Evolutionary conservation across 1,140 invertebrate genomes (phyloP).

Genomic region (Bombus pascuorum): DNA sequence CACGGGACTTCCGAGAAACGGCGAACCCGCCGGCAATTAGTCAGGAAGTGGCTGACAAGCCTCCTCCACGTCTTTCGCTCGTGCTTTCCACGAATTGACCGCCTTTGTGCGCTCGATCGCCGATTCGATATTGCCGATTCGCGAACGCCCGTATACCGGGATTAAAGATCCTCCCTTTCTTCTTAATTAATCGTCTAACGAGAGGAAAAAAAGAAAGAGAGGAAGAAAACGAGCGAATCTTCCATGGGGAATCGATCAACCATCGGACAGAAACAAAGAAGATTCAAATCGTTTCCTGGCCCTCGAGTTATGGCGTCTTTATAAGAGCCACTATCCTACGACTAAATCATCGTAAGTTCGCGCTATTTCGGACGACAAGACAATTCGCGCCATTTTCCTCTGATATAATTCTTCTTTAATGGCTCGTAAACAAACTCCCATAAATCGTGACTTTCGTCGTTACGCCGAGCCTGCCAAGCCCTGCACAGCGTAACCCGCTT

Average conservation of each 20-base stretch:
- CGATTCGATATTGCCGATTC: constrained; percentile 37
- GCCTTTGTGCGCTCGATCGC: constrained; percentile 51
- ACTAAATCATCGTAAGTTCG: constrained; percentile 36
- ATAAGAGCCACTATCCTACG: neutral
- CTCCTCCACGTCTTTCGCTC: constrained; percentile 55
- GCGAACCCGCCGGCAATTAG: constrained; percentile 68
- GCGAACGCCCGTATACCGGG: constrained; percentile 38
- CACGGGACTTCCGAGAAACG: constrained; percentile 67
- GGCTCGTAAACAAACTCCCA: constrained; percentile 45
- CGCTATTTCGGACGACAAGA: constrained; percentile 32
- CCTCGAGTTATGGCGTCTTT: neutral
- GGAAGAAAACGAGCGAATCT: neutral
- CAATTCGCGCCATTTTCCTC: no score
- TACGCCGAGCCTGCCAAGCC: neutral
- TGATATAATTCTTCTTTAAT: constrained; percentile 10
- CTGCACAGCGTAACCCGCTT: neutral
- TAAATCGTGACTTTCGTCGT: constrained; percentile 41
- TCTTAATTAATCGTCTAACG: constrained; percentile 41
- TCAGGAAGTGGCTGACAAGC: constrained; percentile 72
- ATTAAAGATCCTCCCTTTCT: constrained; percentile 49
- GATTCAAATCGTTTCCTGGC: neutral
- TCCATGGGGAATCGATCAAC: neutral
- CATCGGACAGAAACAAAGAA: neutral
- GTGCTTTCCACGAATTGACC: constrained; percentile 63
- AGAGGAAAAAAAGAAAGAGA: neutral